Evolutionary conservation across 2,888 invertebrate genomes (phyloP).

Genomic region (Nemotelus pantherinus): DNA sequence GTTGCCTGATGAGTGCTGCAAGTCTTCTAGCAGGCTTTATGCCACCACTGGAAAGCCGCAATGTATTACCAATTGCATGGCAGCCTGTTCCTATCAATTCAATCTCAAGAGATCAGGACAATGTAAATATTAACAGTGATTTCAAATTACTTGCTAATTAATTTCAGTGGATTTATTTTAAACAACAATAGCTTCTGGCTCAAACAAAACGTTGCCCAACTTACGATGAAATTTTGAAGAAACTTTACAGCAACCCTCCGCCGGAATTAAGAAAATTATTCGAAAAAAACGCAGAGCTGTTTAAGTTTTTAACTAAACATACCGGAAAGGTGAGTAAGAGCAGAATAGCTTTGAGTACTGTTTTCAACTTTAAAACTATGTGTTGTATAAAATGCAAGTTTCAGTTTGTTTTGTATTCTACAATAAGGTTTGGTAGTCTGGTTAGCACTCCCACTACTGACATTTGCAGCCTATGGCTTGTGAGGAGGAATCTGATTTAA

Average conservation of each 20-base stretch:
- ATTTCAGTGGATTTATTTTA: not conserved
- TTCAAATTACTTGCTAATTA: not conserved
- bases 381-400: no score
- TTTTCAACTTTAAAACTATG: no score
- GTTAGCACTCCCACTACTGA: no score
- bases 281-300: conserved; percentile 70
- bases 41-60: conserved; percentile 62
- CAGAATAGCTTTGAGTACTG: not conserved
- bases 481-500: no score
- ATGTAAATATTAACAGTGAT: conserved; percentile 67
- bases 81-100: conserved; percentile 89
- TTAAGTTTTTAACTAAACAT: conserved; percentile 69
- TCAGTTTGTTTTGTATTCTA: no score
- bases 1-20: conserved; percentile 89
- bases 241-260: conserved; percentile 66
- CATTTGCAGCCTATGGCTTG: no score
- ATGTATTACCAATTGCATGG: conserved; percentile 72
- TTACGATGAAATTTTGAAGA: conserved; percentile 67
- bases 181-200: conserved; percentile 58
- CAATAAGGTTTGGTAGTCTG: no score
- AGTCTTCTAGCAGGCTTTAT: conserved; percentile 78
- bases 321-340: conserved; percentile 65
- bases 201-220: conserved; percentile 68
- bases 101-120: conserved; percentile 74
- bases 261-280: conserved; percentile 66